Evolutionary conservation across 2,888 invertebrate genomes (phyloP).

Genomic region (Plebejus argus): DNA sequence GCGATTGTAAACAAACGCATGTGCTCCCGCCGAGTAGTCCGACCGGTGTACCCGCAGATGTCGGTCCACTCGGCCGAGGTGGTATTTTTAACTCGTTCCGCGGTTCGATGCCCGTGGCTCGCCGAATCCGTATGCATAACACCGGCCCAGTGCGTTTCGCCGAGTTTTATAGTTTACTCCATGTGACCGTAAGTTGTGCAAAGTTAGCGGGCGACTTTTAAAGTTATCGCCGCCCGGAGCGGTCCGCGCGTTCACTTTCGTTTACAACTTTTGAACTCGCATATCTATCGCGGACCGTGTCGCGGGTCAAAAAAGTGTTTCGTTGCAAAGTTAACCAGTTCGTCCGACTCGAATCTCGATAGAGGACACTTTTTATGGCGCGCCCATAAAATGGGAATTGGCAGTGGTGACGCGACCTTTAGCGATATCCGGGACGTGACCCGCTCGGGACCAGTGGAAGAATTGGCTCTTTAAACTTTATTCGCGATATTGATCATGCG

Average conservation of each 20-base stretch:
- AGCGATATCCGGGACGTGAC: constrained; percentile 31
- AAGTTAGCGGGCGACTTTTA: constrained; percentile 55
- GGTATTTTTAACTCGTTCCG: constrained; percentile 79
- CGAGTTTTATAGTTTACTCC: constrained; percentile 54
- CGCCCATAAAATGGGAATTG: constrained; percentile 57
- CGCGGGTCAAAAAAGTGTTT: constrained; percentile 49
- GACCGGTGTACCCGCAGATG: constrained; percentile 77
- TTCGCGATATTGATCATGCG: constrained; percentile 16
- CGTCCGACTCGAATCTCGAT: constrained; percentile 58
- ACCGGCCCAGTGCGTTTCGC: constrained; percentile 68
- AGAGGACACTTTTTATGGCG: constrained; percentile 60
- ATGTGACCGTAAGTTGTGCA: constrained; percentile 51
- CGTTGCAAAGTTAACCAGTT: constrained; percentile 48
- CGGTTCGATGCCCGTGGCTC: constrained; percentile 78
- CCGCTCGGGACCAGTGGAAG: background rate
- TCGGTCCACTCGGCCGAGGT: constrained; percentile 68
- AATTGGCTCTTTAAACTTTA: constrained; percentile 22
- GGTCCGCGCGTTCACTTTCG: constrained; percentile 48
- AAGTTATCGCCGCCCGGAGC: constrained; percentile 62
- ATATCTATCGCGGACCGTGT: constrained; percentile 50
- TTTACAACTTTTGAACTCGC: constrained; percentile 58
- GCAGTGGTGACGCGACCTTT: constrained; percentile 64
- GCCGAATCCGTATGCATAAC: constrained; percentile 77
- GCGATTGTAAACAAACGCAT: constrained; percentile 80
- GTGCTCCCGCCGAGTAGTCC: constrained; percentile 69